These are phyloP conservation scores for Emydoidea blandingii DNA, from an alignment of 2,797 vertebrate genomes.

Conservation along the genomic window DNA sequence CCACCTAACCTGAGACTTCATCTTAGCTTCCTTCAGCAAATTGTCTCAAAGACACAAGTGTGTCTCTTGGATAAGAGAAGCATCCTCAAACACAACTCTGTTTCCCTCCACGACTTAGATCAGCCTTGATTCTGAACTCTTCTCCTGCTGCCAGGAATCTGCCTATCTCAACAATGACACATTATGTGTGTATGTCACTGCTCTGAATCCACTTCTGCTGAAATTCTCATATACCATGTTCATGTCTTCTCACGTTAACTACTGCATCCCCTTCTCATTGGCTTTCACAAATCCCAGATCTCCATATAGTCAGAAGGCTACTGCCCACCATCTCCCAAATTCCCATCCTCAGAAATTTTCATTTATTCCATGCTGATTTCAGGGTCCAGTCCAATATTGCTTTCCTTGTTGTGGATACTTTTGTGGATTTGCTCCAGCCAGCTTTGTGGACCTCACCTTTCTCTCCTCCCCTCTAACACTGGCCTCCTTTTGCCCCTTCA, in stretches of 20 bases:
- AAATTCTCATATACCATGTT: neutral
- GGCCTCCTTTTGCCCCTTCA: neutral
- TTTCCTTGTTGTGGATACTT: neutral
- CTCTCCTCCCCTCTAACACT: neutral
- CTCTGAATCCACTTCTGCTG: neutral
- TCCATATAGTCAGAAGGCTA: neutral
- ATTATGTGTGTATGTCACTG: neutral
- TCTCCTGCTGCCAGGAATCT: neutral
- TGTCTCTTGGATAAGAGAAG: neutral
- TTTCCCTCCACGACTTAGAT: neutral
- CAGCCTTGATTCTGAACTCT: conserved; percentile 8
- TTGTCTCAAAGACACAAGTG: neutral
- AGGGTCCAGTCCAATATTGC: neutral
- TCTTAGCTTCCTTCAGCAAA: neutral
- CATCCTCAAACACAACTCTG: neutral
- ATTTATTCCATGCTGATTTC: neutral
- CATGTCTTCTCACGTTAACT: neutral
- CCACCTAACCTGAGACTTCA: neutral
- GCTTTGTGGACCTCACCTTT: neutral
- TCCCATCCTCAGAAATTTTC: neutral
- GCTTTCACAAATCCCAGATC: neutral
- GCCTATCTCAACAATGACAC: neutral
- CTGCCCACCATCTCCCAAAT: conserved; percentile 4
- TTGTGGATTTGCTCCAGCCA: neutral
- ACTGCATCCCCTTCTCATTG: neutral